Evolutionary conservation across 2,113 vertebrate genomes (phyloP), one percentile per base, ranked within the genome.

Genomic region (Oncorhynchus kisutch): DNA sequence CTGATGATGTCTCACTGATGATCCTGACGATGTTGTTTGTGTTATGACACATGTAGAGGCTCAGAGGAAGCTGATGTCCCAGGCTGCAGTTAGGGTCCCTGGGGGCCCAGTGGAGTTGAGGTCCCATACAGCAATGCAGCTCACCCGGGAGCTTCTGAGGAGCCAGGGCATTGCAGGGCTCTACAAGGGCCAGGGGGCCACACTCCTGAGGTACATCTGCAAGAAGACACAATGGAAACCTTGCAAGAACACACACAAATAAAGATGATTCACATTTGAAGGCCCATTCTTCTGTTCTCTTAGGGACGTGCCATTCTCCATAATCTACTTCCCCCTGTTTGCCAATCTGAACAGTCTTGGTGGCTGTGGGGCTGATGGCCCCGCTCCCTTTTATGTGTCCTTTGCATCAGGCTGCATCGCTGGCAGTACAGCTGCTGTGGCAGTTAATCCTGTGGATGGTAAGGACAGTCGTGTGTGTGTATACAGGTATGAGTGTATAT

Each of bases 171-270:
- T 99, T 0, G 95, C 96, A 0, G 98, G 98, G 5, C 94, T 99
- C 49, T 99, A 99, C 90, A 99, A 98, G 90, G 98, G 98, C 75
- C 94, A 99, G 11, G 96, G 98, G 27, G 98, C 98, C 88, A 99
- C 98, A 0, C 89, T 99, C 89, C 95, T 99, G 84, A 99, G 98
- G 98, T 99, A 85, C 54, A 22, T 7, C 3, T 20, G 20, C 54
- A 57, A 18, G 18, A 4, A 57, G 14, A 57, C 54, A 57, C 4
- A 57, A 14, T 18, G 14, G 5, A 16, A 57, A 14, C 3, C 54
- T 14, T 7, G 6, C 54, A 57, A 14, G 20, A 14, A 57, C 18
- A 57, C 54, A 57, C 51, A 57, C 51, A 57, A 11, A 45, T 45
- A 2, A 45, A 45, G 39, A 45, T 45, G 2, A 45, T 45, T 11